Conservation (phyloP, 1,140 invertebrate genomes). For the silkworm (Bombyx mori) region DNA sequence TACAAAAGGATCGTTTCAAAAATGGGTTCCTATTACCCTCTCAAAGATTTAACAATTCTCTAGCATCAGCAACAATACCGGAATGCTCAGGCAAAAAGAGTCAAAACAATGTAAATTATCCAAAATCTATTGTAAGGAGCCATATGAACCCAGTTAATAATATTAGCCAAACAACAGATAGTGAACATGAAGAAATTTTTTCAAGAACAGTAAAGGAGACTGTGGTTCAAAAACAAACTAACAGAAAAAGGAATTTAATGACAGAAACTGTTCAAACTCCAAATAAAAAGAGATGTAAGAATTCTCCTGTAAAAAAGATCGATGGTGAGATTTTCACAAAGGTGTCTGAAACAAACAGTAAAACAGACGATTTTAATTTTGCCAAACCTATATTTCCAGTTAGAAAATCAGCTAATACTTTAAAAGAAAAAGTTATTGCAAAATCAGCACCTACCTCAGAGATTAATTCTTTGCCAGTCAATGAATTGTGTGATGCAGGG, state of each 20-base stretch:
- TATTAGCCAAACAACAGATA: conserved; percentile 12
- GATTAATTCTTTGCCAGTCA: not conserved
- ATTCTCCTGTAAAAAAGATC: conserved; percentile 11
- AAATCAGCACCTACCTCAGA: conserved; percentile 4
- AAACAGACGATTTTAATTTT: conserved; percentile 35
- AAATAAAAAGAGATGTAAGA: conserved; percentile 23
- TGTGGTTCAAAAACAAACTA: conserved; percentile 4
- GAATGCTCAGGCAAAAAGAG: conserved; percentile 13
- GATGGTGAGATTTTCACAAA: not conserved
- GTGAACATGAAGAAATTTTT: conserved; percentile 37
- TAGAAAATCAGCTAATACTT: conserved; percentile 19
- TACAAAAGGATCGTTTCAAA: conserved; percentile 39
- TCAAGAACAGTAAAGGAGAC: conserved; percentile 20
- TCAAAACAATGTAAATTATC: no score
- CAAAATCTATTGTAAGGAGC: conserved; percentile 4
- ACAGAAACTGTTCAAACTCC: conserved; percentile 8
- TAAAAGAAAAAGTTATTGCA: conserved; percentile 20
- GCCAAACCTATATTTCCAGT: conserved; percentile 40
- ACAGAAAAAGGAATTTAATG: conserved; percentile 29
- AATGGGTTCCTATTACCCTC: conserved; percentile 43
- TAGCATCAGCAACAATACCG: conserved; percentile 13
- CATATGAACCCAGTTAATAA: conserved; percentile 6
- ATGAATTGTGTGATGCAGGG: not conserved
- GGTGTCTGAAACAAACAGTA: conserved; percentile 2
- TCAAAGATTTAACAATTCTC: conserved; percentile 45